Evolutionary conservation across 2,888 invertebrate species (phyloP).

Genomic region (Sclerodermus sp.): DNA sequence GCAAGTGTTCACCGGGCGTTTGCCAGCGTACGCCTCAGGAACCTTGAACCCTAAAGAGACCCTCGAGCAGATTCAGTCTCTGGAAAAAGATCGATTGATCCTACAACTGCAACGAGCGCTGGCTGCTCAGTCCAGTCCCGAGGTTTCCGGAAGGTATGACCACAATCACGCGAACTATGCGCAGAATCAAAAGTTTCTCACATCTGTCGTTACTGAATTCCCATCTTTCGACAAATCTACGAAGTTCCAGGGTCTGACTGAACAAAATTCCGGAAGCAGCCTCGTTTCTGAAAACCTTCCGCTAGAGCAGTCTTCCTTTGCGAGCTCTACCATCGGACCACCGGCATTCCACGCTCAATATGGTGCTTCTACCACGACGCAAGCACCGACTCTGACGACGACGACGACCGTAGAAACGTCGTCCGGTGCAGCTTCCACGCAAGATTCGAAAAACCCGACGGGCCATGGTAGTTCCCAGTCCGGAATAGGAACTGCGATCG

Average conservation of each 20-base stretch:
- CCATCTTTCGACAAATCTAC: slow-evolving; percentile 7
- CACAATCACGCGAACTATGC: slow-evolving; percentile 35
- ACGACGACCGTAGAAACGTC: no score
- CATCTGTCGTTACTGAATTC: slow-evolving; percentile 26
- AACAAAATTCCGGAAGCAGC: slow-evolving; percentile 12
- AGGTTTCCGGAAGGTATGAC: slow-evolving; percentile 29
- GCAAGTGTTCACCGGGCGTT: slow-evolving; percentile 21
- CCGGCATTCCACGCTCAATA: slow-evolving; percentile 31
- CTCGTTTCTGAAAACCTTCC: slow-evolving; percentile 18
- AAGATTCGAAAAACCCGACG: no score
- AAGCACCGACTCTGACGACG: slow-evolving; percentile 19
- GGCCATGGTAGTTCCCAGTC: slow-evolving; percentile 28
- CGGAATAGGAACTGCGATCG: no score
- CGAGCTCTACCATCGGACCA: slow-evolving; percentile 27
- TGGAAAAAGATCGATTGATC: slow-evolving; percentile 49
- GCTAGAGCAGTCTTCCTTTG: slow-evolving; percentile 31
- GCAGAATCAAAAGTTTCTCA: slow-evolving; percentile 29
- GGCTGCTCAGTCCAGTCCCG: slow-evolving; percentile 26
- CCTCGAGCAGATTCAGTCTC: slow-evolving; percentile 40
- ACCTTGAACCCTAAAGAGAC: slow-evolving; percentile 37
- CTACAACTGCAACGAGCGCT: slow-evolving; percentile 42
- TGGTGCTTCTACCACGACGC: slow-evolving; percentile 26
- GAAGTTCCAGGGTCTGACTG: slow-evolving; percentile 15
- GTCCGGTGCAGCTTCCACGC: no score
- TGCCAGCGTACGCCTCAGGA: slow-evolving; percentile 49